Percentiles rank a stretch among this genome's conserved stretches.
Conservation (phyloP, 2,113 vertebrate species). For the Gavia stellata region DNA sequence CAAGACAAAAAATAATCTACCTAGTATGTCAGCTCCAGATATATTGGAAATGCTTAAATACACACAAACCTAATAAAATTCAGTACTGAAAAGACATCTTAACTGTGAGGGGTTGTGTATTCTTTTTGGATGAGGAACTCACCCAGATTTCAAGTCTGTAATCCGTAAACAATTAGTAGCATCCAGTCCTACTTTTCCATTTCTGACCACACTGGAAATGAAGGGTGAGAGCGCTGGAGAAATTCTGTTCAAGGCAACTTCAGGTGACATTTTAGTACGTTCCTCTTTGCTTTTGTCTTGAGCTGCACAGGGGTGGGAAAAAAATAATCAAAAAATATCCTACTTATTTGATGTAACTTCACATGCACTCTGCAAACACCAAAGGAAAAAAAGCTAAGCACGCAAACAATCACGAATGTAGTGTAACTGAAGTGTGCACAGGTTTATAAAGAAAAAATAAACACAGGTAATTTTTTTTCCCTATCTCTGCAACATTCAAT, state of each 20-base stretch:
- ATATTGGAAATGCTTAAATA: background rate
- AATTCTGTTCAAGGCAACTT: slow-evolving; percentile 92
- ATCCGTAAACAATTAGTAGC: slow-evolving; percentile 93
- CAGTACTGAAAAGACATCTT: background rate
- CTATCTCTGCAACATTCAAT: background rate
- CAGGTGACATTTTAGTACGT: slow-evolving; percentile 87
- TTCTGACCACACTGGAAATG: slow-evolving; percentile 90
- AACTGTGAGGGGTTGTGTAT: background rate
- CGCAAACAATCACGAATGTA: accelerated
- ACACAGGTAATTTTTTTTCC: background rate
- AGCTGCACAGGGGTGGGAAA: background rate
- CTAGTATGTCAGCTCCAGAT: background rate
- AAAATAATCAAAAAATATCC: background rate
- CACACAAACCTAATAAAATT: background rate
- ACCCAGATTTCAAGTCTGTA: slow-evolving; percentile 96
- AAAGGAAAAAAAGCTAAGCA: background rate
- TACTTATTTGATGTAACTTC: background rate
- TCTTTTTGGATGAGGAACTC: background rate
- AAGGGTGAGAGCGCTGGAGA: slow-evolving; percentile 89
- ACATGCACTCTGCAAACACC: background rate
- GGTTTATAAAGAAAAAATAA: background rate
- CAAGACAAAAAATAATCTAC: background rate
- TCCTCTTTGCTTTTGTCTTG: slow-evolving; percentile 13
- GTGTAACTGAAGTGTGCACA: background rate
- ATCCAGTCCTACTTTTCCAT: slow-evolving; percentile 94